Evolutionary conservation across 2,888 invertebrate genomes (phyloP), one percentile per base, ranked within the genome.

Genomic region (Epicampocera succincta): DNA sequence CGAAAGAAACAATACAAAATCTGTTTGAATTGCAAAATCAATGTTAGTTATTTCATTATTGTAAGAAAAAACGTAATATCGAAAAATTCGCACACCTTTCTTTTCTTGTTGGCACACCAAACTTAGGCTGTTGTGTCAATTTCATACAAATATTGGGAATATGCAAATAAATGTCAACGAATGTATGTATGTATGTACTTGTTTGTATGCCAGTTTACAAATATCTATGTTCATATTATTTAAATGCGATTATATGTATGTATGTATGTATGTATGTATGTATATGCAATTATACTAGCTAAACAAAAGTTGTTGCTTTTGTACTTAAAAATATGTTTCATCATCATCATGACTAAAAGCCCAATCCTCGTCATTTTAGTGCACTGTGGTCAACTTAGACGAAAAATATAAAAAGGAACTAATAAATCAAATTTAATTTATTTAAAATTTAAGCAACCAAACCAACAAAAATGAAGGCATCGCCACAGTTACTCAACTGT

Each of bases 21-120:
- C 38, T 48, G 19, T 61, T 17, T 68, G 56, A 73, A 73, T 81
- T 77, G 74, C 68, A 63, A 82, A 81, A 82, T 60, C 61, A 77
- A 63, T 60, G 65, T 78, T 77, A 52, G 65, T 78, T 77, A 52
- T 74, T 25, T 74, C 56, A 38, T 66, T 63, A 46, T 69, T 61
- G 61, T 21, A 6, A 52, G 58, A 54, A 33, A 19, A 46, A 52
- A 65, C 52, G 65, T 61, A 77, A 73, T 79, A 38, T 66, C 33
- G 50, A 61, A 81, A 81, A 80, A 73, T 66, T 73, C 46, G 46
- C 61, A 71, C 46, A 72, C 61, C 33, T 61, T 44, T 44, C 25
- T 50, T 60, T 11, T 15, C 46, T 33, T 33, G 33, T 33, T 33
- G 33, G 1, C 33, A 33, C 8, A 33, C 33, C 8, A 33, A 33